Evolutionary conservation across 1,140 invertebrate genomes (phyloP).

Genomic region (Philopotamus ludificatus): DNA sequence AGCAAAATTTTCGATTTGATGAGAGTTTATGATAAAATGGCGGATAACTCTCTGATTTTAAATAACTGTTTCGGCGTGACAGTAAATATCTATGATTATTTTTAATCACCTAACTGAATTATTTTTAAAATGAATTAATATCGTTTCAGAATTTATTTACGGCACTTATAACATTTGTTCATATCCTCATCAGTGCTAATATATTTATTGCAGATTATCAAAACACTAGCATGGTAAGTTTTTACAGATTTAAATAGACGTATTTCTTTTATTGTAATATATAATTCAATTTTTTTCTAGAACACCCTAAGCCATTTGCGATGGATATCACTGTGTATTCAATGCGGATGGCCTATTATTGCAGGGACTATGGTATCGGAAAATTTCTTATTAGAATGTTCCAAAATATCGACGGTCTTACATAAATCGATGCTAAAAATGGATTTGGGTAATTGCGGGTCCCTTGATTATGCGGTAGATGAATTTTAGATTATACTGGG

Average conservation of each 20-base stretch:
- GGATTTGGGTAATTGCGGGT: no score
- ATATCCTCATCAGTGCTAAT: neutral
- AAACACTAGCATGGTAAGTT: neutral
- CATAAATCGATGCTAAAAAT: neutral
- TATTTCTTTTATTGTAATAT: no score
- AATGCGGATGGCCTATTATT: constrained; percentile 5
- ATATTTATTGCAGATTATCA: neutral
- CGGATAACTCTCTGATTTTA: constrained; percentile 4
- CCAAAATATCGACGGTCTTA: neutral
- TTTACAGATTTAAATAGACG: neutral
- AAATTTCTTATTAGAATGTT: neutral
- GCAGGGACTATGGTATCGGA: neutral
- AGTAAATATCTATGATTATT: constrained; percentile 1
- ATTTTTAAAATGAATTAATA: neutral
- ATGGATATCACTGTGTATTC: neutral
- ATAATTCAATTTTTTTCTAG: no score
- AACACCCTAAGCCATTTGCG: no score
- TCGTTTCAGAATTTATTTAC: constrained; percentile 6
- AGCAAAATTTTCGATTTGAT: constrained; percentile 1
- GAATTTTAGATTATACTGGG: no score
- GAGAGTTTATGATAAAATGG: constrained; percentile 23
- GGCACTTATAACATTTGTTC: neutral
- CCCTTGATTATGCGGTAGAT: no score
- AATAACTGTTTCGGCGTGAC: constrained; percentile 11
- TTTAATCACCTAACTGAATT: neutral